Percentiles rank a stretch among this genome's conserved stretches.
These are phyloP conservation scores for Spatulosminthurus flaviceps DNA, from an alignment of 2,888 invertebrate genomes.

Conservation along the genomic window DNA sequence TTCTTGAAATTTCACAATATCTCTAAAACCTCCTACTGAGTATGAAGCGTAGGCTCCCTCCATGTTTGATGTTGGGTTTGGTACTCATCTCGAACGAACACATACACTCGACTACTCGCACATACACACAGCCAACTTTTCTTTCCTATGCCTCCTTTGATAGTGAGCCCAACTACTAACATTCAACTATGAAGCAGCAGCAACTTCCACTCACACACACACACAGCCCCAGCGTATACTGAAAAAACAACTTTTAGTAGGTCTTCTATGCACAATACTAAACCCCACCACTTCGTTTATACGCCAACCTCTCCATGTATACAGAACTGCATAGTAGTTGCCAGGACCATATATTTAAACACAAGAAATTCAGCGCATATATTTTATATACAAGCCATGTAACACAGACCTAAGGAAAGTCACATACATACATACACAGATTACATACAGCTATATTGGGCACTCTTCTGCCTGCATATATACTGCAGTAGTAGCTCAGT, in stretches of 20 bases:
- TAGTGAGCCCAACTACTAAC: not conserved
- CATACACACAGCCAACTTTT: conserved; percentile 11
- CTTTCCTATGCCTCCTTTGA: not conserved
- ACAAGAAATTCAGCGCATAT: too few species aligned
- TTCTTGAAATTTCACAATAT: conserved; percentile 41
- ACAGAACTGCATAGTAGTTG: too few species aligned
- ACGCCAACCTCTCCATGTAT: too few species aligned
- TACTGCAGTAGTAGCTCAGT: too few species aligned
- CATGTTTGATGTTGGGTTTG: conserved; percentile 44
- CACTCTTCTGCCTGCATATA: conserved; percentile 16
- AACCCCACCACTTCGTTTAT: too few species aligned
- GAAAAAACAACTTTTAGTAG: conserved; percentile 12
- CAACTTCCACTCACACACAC: not conserved
- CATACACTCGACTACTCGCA: not conserved
- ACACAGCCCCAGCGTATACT: not conserved
- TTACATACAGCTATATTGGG: not conserved
- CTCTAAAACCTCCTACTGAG: conserved; percentile 40
- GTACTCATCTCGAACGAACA: conserved; percentile 25
- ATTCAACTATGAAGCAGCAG: not conserved
- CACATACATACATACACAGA: too few species aligned
- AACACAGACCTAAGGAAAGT: too few species aligned
- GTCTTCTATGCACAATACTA: not conserved
- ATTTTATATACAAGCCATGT: too few species aligned
- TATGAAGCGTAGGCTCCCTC: conserved; percentile 40
- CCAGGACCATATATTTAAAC: too few species aligned